Evolutionary conservation across 2,888 invertebrate genomes (phyloP), one percentile per base, ranked within the genome.

Genomic region (Steromphala cineraria): DNA sequence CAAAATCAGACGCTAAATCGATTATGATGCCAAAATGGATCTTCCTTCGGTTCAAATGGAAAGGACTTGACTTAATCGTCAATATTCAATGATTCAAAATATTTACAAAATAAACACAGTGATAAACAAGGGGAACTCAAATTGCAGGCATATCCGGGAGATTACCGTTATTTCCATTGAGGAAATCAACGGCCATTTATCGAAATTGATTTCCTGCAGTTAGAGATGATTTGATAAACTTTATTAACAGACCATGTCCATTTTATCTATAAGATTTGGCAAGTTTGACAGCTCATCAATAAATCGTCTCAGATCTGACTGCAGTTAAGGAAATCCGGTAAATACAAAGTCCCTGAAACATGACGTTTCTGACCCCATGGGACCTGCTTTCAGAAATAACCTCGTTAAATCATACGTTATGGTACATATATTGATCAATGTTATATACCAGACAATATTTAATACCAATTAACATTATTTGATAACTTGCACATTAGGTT

Each of bases 241-340:
- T 13, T 56, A 7, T 56, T 1, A 24, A 56, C 24, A 56, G 56
- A 19, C 46, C 36, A 67, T 67, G 67, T 15, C 46, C n/a, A 10
- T 46, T 46, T 46, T 46, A 46, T 46, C 46, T 46, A 46, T 13
- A 46, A 46, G 46, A 15, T 40, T 31, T 71, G 71, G 71, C 71
- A 71, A 36, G 19, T 71, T 40, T 71, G 71, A 71, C 31, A 71
- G 28, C 17, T 19, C 40, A 71, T 71, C 71, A 71, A 71, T 71
- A 71, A 7, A 19, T 4, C 71, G 15, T 3, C 71, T 19, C 5
- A 36, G 40, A 28, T 40, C 7, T 71, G 36, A 71, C 71, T 71
- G n/a, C n/a, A 36, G 17, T 71, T 71, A 71, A 71, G 17, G 71
- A 36, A 31, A 71, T 28, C 36, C 71, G n/a, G n/a, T n/a, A n/a